Conservation (phyloP, 2,113 vertebrate species). For the Bubo scandiacus region DNA sequence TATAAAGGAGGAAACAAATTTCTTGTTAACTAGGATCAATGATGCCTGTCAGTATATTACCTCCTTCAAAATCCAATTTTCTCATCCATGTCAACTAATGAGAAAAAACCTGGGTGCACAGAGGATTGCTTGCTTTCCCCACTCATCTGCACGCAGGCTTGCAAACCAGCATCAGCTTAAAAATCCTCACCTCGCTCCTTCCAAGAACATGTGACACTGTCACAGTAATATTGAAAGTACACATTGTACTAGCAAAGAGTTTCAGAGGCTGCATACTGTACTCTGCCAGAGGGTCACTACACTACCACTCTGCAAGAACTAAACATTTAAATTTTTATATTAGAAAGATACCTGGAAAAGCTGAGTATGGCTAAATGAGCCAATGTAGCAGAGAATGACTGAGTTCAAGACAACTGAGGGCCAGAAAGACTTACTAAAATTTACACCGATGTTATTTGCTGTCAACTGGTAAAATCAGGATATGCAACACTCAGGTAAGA, state of each 20-base stretch:
- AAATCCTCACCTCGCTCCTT: not conserved
- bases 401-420: not conserved
- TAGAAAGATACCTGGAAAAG: not conserved
- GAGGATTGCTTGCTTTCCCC: not conserved
- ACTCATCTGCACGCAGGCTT: not conserved
- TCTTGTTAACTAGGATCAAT: not conserved
- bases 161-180: not conserved
- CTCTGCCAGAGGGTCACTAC: not conserved
- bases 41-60: not conserved
- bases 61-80: not conserved
- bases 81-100: not conserved
- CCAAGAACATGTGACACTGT: not conserved
- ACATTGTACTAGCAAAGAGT: not conserved
- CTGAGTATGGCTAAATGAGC: not conserved
- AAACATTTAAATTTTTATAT: not conserved
- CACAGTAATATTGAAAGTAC: not conserved
- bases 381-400: fast-evolving
- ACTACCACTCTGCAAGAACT: not conserved
- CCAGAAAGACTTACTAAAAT: not conserved
- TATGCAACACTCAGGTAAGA: not conserved
- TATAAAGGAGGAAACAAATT: not conserved
- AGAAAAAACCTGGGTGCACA: not conserved
- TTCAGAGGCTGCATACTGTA: not conserved
- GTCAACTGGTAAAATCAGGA: not conserved
- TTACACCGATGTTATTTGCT: not conserved